Evolutionary conservation across 1,140 invertebrate genomes (phyloP).

Genomic region (Archegozetes longisetosus): DNA sequence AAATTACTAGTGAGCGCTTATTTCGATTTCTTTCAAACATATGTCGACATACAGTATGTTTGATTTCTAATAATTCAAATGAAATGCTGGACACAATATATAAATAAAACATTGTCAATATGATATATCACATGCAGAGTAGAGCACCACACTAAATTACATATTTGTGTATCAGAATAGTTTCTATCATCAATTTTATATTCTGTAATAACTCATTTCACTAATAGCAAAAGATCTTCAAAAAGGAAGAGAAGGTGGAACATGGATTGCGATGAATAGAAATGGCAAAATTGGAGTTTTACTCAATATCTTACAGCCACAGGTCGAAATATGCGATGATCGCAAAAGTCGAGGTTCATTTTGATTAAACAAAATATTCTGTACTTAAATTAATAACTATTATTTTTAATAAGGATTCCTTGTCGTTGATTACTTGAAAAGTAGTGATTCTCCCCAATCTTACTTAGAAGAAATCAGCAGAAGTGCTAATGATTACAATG

Average conservation of each 20-base stretch:
- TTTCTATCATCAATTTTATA: too few relatives aligned
- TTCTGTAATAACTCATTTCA: conserved; percentile 48
- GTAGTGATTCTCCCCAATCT: neutral
- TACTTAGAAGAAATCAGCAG: neutral
- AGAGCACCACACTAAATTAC: too few relatives aligned
- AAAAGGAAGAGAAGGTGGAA: conserved; percentile 50
- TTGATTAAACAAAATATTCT: neutral
- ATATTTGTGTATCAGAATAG: too few relatives aligned
- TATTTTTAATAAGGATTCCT: neutral
- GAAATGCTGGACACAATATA: too few relatives aligned
- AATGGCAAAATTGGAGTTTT: conserved; percentile 44
- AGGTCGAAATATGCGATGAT: conserved; percentile 14
- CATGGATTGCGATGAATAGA: conserved; percentile 49
- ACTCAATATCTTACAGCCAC: conserved; percentile 42
- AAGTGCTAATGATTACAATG: conserved; percentile 9
- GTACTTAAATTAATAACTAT: neutral
- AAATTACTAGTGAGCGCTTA: too few relatives aligned
- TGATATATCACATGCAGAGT: too few relatives aligned
- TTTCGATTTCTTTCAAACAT: too few relatives aligned
- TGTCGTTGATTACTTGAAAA: conserved; percentile 3
- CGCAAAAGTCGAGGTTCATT: conserved; percentile 7
- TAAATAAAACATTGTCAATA: too few relatives aligned
- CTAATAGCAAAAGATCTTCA: conserved; percentile 40
- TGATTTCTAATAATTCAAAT: too few relatives aligned
- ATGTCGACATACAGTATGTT: too few relatives aligned